Conservation (phyloP, 2,888 invertebrate genomes). For the Apoda limacodes region DNA sequence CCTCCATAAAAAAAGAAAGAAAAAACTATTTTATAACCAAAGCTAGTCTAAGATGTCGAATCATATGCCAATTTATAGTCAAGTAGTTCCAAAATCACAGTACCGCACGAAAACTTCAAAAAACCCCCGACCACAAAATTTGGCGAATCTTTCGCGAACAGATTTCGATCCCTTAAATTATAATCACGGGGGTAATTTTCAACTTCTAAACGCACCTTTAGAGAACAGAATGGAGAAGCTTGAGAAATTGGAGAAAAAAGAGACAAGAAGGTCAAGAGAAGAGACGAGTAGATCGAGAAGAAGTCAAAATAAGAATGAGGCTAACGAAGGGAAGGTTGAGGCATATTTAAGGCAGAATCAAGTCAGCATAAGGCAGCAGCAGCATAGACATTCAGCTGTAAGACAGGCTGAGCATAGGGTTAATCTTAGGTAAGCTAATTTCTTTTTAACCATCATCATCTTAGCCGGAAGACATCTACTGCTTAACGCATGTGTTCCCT, state of each 20-base stretch:
- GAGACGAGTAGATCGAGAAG: slow-evolving; percentile 32
- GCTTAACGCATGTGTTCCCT: too few species aligned
- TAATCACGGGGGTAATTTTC: slow-evolving; percentile 65
- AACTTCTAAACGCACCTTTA: slow-evolving; percentile 30
- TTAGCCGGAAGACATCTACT: too few species aligned
- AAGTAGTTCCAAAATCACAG: slow-evolving; percentile 59
- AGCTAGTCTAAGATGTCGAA: slow-evolving; percentile 61
- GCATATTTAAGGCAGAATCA: slow-evolving; percentile 62
- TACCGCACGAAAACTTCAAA: slow-evolving; percentile 33
- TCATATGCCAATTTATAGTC: slow-evolving; percentile 63
- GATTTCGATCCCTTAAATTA: slow-evolving; percentile 75
- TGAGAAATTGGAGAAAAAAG: slow-evolving; percentile 35
- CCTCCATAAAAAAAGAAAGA: slow-evolving; percentile 22
- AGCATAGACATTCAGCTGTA: slow-evolving; percentile 57
- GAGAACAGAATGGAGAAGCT: slow-evolving; percentile 37
- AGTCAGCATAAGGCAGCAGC: slow-evolving; percentile 59
- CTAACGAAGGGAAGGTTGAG: slow-evolving; percentile 56
- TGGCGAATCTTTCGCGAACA: slow-evolving; percentile 55
- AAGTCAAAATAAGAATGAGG: slow-evolving; percentile 29
- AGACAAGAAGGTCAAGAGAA: slow-evolving; percentile 29
- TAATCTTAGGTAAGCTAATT: slow-evolving; percentile 46
- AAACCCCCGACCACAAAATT: slow-evolving; percentile 27
- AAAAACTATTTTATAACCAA: slow-evolving; percentile 38
- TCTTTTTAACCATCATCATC: too few species aligned
- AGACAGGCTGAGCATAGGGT: slow-evolving; percentile 62